phyloP scores from a whole-genome alignment of 2,113 vertebrate genomes.

The Hydrochoerus hydrochaeris region DNA sequence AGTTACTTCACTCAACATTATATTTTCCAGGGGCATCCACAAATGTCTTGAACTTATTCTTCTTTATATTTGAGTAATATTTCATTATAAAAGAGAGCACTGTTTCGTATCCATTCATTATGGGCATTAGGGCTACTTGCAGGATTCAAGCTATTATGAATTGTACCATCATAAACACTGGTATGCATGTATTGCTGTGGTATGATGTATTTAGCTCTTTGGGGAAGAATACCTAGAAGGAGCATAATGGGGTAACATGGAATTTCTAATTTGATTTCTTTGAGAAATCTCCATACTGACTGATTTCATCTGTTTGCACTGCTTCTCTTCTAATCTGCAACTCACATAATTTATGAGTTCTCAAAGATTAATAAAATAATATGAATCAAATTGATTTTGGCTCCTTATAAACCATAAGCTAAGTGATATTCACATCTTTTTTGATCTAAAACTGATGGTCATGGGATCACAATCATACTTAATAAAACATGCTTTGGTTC shows the following conservation, averaged over 20 bases:
- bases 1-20: not conserved
- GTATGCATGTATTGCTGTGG: not conserved
- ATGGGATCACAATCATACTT: not conserved
- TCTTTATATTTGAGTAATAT: not conserved
- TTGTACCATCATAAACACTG: not conserved
- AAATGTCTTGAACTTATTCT: not conserved
- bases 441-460: not conserved
- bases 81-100: not conserved
- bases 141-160: not conserved
- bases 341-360: not conserved
- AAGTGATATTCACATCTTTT: not conserved
- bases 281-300: not conserved
- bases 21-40: not conserved
- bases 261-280: not conserved
- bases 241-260: not conserved
- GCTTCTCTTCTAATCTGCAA: not conserved
- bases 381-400: not conserved
- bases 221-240: not conserved
- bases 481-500: not conserved
- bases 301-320: not conserved
- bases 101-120: not conserved
- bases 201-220: not conserved
- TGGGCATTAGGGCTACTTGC: not conserved
- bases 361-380: not conserved
- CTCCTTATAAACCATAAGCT: not conserved